These are phyloP conservation scores for Thecocarcelia acutangulata DNA, from an alignment of 2,888 invertebrate species.

Conservation along the genomic window DNA sequence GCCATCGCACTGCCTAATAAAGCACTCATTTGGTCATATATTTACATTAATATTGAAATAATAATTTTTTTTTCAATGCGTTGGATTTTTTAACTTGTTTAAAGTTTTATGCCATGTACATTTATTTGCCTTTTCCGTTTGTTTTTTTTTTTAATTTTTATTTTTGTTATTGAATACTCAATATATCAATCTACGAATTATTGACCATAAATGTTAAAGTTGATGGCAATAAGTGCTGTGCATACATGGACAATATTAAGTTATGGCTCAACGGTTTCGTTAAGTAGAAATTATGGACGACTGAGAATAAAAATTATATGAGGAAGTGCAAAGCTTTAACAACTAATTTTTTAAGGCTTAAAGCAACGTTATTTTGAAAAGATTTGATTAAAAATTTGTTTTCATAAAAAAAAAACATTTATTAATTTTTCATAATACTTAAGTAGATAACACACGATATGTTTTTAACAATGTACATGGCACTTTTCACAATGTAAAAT, in stretches of 20 bases:
- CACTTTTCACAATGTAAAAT: too few species aligned
- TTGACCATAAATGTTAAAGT: conserved; percentile 42
- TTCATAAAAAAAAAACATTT: too few species aligned
- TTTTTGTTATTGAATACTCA: background rate
- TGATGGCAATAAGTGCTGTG: conserved; percentile 31
- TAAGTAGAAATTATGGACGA: conserved; percentile 18
- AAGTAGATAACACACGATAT: too few species aligned
- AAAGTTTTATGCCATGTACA: background rate
- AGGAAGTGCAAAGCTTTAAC: background rate
- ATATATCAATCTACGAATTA: conserved; percentile 39
- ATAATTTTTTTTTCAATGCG: background rate
- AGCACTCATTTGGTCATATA: conserved; percentile 40
- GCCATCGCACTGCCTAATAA: conserved; percentile 10
- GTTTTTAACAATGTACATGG: too few species aligned
- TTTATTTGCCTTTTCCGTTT: background rate
- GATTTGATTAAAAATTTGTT: background rate
- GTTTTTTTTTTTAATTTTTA: background rate
- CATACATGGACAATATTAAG: conserved; percentile 15
- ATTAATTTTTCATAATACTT: too few species aligned
- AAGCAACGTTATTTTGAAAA: too few species aligned
- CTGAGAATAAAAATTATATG: conserved; percentile 1
- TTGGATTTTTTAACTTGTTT: conserved; percentile 1
- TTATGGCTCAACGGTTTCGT: conserved; percentile 26
- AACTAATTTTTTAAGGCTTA: background rate
- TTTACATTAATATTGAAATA: conserved; percentile 4